These are phyloP conservation scores for Mus pahari DNA, from an alignment of 2,113 vertebrate species.

Conservation along the genomic window DNA sequence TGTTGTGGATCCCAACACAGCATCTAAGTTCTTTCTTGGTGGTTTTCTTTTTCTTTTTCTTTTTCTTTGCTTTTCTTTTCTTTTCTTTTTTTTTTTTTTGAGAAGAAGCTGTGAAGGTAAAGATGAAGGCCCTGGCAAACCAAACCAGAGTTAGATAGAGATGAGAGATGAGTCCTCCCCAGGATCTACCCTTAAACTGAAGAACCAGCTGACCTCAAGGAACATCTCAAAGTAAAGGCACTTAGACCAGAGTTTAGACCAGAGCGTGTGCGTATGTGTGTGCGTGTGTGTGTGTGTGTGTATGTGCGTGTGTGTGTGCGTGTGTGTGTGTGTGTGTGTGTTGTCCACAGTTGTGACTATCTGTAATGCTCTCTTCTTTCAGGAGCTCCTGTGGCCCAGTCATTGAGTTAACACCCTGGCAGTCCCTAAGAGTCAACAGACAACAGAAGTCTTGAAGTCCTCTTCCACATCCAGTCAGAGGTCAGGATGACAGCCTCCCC, in stretches of 20 bases:
- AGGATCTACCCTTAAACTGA: constrained; percentile 29
- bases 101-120: constrained; percentile 9
- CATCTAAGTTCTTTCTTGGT: not conserved
- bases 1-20: constrained; percentile 7
- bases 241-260: not conserved
- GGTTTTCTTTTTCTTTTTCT: too few relatives aligned
- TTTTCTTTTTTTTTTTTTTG: too few relatives aligned
- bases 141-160: not conserved
- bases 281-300: too few relatives aligned
- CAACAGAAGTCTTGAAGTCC: constrained; percentile 22
- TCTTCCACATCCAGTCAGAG: constrained; percentile 47
- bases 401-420: constrained; percentile 25
- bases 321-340: not conserved
- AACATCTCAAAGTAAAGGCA: not conserved
- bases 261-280: too few relatives aligned
- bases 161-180: not conserved
- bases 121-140: not conserved
- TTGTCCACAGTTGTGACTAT: constrained; percentile 33
- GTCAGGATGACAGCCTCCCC: constrained; percentile 30
- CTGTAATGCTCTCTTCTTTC: constrained; percentile 5
- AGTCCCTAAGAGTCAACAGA: not conserved
- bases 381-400: not conserved
- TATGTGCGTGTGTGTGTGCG: too few relatives aligned
- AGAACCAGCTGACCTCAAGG: constrained; percentile 34
- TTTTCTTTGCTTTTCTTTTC: too few relatives aligned